Evolutionary conservation across 2,888 invertebrate genomes (phyloP), one percentile per base, ranked within the genome.

Genomic region (Arctia plantaginis): DNA sequence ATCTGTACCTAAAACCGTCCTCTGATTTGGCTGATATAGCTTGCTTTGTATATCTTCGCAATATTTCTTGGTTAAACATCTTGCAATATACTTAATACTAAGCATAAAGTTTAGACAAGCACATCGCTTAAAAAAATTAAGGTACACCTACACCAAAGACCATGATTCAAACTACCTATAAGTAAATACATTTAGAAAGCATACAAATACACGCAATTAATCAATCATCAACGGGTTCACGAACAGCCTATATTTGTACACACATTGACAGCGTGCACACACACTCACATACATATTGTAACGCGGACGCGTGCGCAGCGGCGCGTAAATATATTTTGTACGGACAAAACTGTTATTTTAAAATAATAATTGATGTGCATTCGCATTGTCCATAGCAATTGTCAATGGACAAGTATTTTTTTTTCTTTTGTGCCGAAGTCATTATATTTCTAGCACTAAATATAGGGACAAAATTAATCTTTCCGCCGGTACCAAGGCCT

Each of bases 291-390:
- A 76, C 81, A 86, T 84, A 80, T 74, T 66, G 59, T 75, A 75
- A 85, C 68, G 80, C 80, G 82, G 80, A 82, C 82, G 75, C 87
- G 85, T 78, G 87, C 80, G 85, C 94, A 94, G 77, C 94, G 81
- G 91, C 82, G 92, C 95, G 94, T 93, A 89, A 94, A 95, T 93
- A 94, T 93, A 95, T 94, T 94, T 94, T 95, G 95, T 95, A 90
- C 91, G 88, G 87, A 95, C 95, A 95, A 95, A 95, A 95, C 95
- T 95, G 95, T 95, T 95, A 95, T 95, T 95, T 94, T 93, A 93
- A 92, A 95, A 94, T 93, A 94, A 94, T 95, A 95, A 95, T 93
- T 94, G 93, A 93, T 93, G 93, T 90, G 88, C 90, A 89, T 87
- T 88, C 88, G 84, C 90, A 90, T 90, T 91, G 88, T 89, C 87